Evolutionary conservation across 1,140 invertebrate species (phyloP).

Genomic region (Drosophila teissieri): DNA sequence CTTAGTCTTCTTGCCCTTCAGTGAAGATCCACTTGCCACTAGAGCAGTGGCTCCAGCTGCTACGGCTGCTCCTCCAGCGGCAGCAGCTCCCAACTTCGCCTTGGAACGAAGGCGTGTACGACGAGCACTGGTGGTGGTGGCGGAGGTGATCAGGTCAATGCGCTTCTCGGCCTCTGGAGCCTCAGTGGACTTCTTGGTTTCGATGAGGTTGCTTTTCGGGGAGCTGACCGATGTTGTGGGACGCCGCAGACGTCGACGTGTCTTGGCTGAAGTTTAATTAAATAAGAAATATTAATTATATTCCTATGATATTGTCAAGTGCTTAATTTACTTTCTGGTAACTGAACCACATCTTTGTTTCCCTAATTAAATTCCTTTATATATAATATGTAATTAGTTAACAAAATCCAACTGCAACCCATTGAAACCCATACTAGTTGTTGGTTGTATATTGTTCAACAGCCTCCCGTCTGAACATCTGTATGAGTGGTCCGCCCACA

Average conservation of each 20-base stretch:
- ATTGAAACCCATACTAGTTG: not conserved
- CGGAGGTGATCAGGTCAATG: conserved; percentile 87
- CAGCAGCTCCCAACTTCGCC: conserved; percentile 85
- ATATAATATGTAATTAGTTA: not conserved
- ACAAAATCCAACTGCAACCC: not conserved
- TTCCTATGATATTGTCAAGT: too few species aligned
- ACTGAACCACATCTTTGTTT: too few species aligned
- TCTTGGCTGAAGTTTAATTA: conserved; percentile 56
- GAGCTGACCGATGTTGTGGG: conserved; percentile 85
- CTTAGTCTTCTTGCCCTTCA: conserved; percentile 87
- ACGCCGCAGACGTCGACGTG: conserved; percentile 86
- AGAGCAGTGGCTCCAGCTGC: conserved; percentile 87
- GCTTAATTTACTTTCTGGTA: too few species aligned
- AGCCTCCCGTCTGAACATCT: not conserved
- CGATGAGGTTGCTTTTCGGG: conserved; percentile 82
- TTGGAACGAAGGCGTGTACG: conserved; percentile 89
- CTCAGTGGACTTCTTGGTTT: conserved; percentile 84
- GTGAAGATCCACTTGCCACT: conserved; percentile 84
- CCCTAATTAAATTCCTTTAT: not conserved
- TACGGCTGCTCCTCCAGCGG: conserved; percentile 86
- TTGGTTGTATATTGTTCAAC: conserved; percentile 5
- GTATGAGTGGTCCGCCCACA: conserved; percentile 18
- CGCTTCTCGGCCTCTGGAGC: conserved; percentile 84
- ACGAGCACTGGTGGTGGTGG: conserved; percentile 86
- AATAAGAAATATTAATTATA: too few species aligned